Conservation (phyloP, 2,888 invertebrate species). For the Itoplectis maculator region DNA sequence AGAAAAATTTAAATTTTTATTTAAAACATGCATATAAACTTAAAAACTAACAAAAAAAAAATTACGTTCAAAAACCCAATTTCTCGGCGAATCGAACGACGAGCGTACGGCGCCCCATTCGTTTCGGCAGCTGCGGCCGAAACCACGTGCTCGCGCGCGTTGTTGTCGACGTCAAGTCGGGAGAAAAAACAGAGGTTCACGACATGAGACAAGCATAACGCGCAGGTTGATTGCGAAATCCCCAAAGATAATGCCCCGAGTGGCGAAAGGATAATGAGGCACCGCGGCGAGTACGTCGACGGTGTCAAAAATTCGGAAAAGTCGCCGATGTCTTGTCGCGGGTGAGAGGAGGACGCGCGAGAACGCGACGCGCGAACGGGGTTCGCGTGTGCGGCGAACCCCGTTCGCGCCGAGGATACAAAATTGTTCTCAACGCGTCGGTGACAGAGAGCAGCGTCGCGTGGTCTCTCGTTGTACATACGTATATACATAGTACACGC, state of each 20-base stretch:
- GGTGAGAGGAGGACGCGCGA: slow-evolving; percentile 53
- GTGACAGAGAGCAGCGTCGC: slow-evolving; percentile 40
- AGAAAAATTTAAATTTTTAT: not conserved
- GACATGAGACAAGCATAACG: slow-evolving; percentile 18
- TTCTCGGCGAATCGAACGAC: slow-evolving; percentile 44
- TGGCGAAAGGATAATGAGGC: slow-evolving; percentile 39
- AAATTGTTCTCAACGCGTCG: slow-evolving; percentile 35
- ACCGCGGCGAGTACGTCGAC: slow-evolving; percentile 18
- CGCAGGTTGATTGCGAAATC: slow-evolving; percentile 48
- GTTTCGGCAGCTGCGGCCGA: slow-evolving; percentile 45
- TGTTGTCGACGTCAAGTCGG: not conserved
- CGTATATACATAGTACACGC: no score
- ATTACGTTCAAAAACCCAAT: no score
- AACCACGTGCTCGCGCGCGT: slow-evolving; percentile 5
- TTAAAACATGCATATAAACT: no score
- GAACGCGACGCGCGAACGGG: no score
- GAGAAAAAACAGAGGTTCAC: slow-evolving; percentile 51
- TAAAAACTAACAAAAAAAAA: no score
- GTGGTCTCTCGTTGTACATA: not conserved
- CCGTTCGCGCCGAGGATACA: no score
- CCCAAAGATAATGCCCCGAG: slow-evolving; percentile 43
- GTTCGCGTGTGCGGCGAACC: no score
- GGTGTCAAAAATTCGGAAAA: slow-evolving; percentile 39
- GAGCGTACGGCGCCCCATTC: slow-evolving; percentile 20
- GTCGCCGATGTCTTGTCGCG: slow-evolving; percentile 13